Percentiles rank a stretch among this genome's conserved stretches.
These are phyloP conservation scores for Smittia sp. DNA, from an alignment of 2,888 invertebrate genomes.

Conservation along the genomic window DNA sequence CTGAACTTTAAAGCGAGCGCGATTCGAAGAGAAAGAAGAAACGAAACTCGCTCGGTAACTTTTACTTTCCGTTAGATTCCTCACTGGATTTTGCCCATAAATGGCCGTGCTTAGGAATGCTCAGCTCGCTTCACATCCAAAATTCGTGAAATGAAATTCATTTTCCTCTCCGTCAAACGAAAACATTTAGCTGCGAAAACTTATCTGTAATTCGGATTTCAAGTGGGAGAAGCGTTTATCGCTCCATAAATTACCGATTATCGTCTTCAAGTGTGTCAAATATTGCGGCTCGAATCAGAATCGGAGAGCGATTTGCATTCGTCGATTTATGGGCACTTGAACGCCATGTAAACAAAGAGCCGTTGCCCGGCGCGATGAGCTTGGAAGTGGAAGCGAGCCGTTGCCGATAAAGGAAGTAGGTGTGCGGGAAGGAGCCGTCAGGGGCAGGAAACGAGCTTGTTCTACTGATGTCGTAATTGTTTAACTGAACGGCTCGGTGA, in stretches of 20 bases:
- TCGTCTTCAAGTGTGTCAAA: not conserved
- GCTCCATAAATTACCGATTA: not conserved
- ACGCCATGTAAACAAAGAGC: not conserved
- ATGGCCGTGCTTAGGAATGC: not conserved
- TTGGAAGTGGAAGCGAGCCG: not conserved
- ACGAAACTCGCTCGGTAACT: conserved; percentile 3
- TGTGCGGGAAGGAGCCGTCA: not conserved
- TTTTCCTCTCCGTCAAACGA: too few species aligned
- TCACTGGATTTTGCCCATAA: not conserved
- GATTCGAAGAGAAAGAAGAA: not conserved
- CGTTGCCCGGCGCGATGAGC: not conserved
- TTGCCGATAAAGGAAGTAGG: not conserved
- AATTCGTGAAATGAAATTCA: too few species aligned
- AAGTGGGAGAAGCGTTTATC: not conserved
- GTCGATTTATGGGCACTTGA: not conserved
- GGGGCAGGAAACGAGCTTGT: not conserved
- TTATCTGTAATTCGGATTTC: not conserved
- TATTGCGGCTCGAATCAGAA: not conserved
- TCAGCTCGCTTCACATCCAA: too few species aligned
- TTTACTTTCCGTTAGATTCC: conserved; percentile 23
- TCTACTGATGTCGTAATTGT: too few species aligned
- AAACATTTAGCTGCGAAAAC: not conserved
- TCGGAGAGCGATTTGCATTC: not conserved
- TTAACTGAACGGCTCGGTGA: too few species aligned
- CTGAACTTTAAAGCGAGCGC: not conserved